Conservation (phyloP, 2,113 vertebrate species). For the Calidris pygmaea region DNA sequence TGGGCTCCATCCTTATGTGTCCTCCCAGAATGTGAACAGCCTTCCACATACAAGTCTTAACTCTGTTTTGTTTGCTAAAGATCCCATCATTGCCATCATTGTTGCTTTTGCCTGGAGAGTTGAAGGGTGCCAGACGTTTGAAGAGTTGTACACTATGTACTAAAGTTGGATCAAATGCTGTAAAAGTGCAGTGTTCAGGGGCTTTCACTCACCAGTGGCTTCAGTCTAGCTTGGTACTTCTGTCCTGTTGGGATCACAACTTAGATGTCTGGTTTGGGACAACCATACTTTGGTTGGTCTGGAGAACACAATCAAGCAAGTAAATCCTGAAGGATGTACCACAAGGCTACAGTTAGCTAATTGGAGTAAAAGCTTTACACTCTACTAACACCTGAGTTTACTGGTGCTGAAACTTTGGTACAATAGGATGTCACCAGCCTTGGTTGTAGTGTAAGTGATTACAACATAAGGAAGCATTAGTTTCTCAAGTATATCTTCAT, state of each 20-base stretch:
- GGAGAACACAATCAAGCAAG: neutral
- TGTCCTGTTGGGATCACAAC: neutral
- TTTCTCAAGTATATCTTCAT: neutral
- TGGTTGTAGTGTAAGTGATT: neutral
- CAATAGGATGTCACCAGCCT: neutral
- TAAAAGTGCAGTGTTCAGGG: neutral
- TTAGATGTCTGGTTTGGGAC: neutral
- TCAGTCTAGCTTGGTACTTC: neutral
- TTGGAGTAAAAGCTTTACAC: neutral
- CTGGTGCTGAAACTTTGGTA: neutral
- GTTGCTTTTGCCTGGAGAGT: neutral
- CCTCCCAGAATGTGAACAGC: neutral
- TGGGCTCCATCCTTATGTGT: neutral
- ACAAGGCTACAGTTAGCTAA: neutral
- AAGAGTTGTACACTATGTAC: neutral
- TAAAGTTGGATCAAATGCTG: neutral
- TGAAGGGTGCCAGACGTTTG: neutral
- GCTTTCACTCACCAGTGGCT: neutral
- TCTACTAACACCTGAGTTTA: neutral
- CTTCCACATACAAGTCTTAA: neutral
- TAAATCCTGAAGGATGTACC: neutral
- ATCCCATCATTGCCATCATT: neutral
- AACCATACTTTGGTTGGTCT: neutral
- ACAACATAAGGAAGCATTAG: neutral
- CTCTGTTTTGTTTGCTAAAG: neutral